phyloP scores from a whole-genome alignment of 1,140 invertebrate species.

The Drosophila truncata region DNA sequence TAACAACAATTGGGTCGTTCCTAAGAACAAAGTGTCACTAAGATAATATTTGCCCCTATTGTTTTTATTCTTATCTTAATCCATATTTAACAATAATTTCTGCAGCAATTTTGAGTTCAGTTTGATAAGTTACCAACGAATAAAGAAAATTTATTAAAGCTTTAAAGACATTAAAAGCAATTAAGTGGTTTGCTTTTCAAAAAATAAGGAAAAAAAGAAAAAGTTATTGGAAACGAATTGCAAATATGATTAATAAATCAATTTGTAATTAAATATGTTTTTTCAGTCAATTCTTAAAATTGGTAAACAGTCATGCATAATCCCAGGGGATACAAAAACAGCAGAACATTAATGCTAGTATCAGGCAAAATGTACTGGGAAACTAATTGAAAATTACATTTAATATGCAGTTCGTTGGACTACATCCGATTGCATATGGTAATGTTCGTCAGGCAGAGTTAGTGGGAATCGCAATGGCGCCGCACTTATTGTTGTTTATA shows the following conservation, averaged over 20 bases:
- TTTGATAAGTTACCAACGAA: not conserved
- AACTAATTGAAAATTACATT: slow-evolving; percentile 8
- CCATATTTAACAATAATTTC: not conserved
- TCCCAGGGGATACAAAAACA: not conserved
- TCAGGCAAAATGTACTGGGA: slow-evolving; percentile 4
- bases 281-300: not conserved
- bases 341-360: slow-evolving; percentile 5
- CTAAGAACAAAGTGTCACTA: slow-evolving; percentile 12
- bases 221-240: not conserved
- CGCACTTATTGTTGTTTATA: slow-evolving; percentile 7
- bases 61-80: slow-evolving; percentile 1
- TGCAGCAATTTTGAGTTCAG: not conserved
- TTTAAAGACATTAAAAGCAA: not conserved
- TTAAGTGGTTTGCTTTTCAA: not conserved
- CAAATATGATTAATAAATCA: not conserved
- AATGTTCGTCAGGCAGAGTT: slow-evolving; percentile 5
- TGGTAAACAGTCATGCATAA: not conserved
- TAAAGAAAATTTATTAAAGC: not conserved
- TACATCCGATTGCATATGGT: slow-evolving; percentile 7
- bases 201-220: not conserved
- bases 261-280: not conserved
- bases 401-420: not conserved
- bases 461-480: slow-evolving; percentile 16
- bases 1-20: slow-evolving; percentile 21
- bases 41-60: slow-evolving; percentile 9